phyloP scores from a whole-genome alignment of 2,797 vertebrate species.

The Amphiprion clarkii region DNA sequence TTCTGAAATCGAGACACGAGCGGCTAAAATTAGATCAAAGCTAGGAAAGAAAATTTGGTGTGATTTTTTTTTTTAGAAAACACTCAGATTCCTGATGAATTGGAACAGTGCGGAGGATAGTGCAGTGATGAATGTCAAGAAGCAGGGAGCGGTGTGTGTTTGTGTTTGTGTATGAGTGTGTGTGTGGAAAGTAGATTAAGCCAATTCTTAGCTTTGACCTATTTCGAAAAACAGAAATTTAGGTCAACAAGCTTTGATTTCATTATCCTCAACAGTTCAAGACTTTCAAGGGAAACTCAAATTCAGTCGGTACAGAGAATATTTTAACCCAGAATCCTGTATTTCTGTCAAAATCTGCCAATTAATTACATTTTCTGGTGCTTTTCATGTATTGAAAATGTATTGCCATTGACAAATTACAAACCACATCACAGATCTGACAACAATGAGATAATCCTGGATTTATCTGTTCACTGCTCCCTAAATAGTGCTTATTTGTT shows the following conservation, averaged over 20 bases:
- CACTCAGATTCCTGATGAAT: slow-evolving; percentile 18
- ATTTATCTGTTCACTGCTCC: background rate
- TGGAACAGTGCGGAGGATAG: slow-evolving; percentile 15
- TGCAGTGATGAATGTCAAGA: slow-evolving; percentile 38
- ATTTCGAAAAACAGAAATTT: slow-evolving; percentile 57
- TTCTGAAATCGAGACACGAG: slow-evolving; percentile 81
- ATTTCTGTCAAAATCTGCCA: background rate
- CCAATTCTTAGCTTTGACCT: slow-evolving; percentile 50
- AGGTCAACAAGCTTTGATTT: slow-evolving; percentile 45
- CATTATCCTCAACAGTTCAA: slow-evolving; percentile 21
- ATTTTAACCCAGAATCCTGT: background rate
- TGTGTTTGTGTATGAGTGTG: background rate
- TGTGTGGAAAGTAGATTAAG: slow-evolving; percentile 32
- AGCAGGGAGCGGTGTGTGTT: background rate
- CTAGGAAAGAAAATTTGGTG: background rate
- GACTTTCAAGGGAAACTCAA: slow-evolving; percentile 12
- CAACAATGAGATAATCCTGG: background rate
- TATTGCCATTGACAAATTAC: background rate
- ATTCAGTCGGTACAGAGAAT: background rate
- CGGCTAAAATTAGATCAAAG: slow-evolving; percentile 39
- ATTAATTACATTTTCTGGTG: background rate
- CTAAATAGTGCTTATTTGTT: background rate
- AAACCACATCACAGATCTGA: background rate
- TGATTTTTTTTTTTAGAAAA: slow-evolving; percentile 15
- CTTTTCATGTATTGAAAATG: background rate